phyloP scores from a whole-genome alignment of 2,888 invertebrate species.

The Tinea trinotella region DNA sequence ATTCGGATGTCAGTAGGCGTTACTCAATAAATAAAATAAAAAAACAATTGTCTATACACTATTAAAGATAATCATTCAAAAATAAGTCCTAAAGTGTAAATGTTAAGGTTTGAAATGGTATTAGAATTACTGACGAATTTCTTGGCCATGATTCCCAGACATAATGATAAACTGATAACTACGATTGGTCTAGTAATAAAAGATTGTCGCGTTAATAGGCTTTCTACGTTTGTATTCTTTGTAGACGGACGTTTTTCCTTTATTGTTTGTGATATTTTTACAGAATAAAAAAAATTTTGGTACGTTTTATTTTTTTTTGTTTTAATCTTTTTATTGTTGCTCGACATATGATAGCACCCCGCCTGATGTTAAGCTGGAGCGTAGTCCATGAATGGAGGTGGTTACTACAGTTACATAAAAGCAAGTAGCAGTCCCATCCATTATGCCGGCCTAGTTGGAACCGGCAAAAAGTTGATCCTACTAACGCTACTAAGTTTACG shows the following conservation, averaged over 20 bases:
- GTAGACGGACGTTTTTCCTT: not conserved
- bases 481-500: too few relatives aligned
- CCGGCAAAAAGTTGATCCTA: too few relatives aligned
- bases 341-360: too few relatives aligned
- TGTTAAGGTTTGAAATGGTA: not conserved
- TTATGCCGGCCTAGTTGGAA: too few relatives aligned
- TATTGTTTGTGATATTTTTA: too few relatives aligned
- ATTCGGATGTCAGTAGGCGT: slow-evolving; percentile 7
- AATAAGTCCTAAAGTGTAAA: not conserved
- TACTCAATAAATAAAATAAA: not conserved
- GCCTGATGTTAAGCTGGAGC: too few relatives aligned
- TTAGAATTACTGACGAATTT: not conserved
- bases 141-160: slow-evolving; percentile 14
- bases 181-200: slow-evolving; percentile 7
- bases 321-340: too few relatives aligned
- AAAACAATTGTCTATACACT: not conserved
- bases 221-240: not conserved
- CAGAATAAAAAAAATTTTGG: too few relatives aligned
- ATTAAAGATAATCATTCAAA: not conserved
- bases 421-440: too few relatives aligned
- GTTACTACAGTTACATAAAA: too few relatives aligned
- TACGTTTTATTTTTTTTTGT: too few relatives aligned
- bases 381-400: too few relatives aligned
- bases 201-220: not conserved
- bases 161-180: not conserved